Conservation (phyloP, 2,113 vertebrate genomes). For the Pluvianellus socialis region DNA sequence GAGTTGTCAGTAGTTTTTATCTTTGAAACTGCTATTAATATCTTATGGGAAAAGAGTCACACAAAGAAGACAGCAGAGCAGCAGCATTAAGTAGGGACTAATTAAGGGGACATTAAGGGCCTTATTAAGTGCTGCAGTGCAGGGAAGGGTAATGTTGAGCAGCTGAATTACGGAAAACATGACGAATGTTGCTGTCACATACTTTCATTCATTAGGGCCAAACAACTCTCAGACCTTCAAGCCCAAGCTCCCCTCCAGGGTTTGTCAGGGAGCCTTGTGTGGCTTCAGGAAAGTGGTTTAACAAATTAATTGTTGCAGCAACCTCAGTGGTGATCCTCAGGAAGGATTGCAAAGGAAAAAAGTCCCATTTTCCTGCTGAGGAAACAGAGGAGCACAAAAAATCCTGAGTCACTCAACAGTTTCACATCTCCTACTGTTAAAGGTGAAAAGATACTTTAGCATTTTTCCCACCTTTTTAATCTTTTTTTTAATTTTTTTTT, state of each 20-base stretch:
- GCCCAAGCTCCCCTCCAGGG: neutral
- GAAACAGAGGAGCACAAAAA: neutral
- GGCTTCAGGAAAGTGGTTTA: neutral
- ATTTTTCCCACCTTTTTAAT: neutral
- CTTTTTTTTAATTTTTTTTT: neutral
- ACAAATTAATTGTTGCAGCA: neutral
- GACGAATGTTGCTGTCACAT: neutral
- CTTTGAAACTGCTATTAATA: neutral
- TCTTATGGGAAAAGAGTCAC: neutral
- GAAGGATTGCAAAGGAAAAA: neutral
- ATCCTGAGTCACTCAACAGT: neutral
- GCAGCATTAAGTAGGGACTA: neutral
- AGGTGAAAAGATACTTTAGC: neutral
- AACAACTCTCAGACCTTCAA: neutral
- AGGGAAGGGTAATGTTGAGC: neutral
- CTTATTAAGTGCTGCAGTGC: neutral
- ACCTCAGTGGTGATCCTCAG: neutral
- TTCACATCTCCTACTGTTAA: neutral
- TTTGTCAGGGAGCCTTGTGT: neutral
- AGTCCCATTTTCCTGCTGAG: neutral
- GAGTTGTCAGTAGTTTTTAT: constrained; percentile 3
- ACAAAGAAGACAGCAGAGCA: neutral
- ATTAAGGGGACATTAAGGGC: neutral
- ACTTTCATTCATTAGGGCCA: neutral
- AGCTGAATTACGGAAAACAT: neutral